Evolutionary conservation across 2,888 invertebrate genomes (phyloP), one percentile per base, ranked within the genome.

Genomic region (Autographa pulchrina): DNA sequence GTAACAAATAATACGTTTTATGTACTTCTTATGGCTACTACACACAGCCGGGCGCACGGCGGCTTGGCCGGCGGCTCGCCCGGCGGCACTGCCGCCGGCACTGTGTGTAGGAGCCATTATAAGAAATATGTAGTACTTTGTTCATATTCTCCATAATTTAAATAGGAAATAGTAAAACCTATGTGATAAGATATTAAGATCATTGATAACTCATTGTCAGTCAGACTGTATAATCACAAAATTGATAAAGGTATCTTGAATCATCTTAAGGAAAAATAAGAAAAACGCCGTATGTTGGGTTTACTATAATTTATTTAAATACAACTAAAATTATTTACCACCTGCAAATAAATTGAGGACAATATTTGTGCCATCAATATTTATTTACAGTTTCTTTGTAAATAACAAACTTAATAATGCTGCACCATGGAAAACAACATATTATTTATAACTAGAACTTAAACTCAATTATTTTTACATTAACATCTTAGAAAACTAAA

Each of bases 201-300:
- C 8, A 20, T 25, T 25, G 54, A 56, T 25, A 56, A 56, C 20
- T 25, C 20, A 56, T 7, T 25, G 31, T 73, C 54, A 52, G 54
- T 69, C 14, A 54, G 25, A 31, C 64, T 65, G 54, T 52, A 35
- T 38, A n/a, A 60, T 81, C 66, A 72, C 60, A 43, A 62, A 61
- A 11, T 14, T 64, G 78, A 80, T 81, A 70, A 64, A 59, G 65
- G 1, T 60, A 72, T 67, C 59, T 68, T 31, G n/a, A 56, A 9
- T 62, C 70, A 73, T 74, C 71, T 58, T 25, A 41, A 9, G 56
- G 41, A 54, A 9, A 25, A 56, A 56, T 25, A 62, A 35, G 16
- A 14, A 63, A 11, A 67, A 77, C 62, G n/a, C 60, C 78, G 1
- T 38, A 59, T 72, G 61, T 65, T 68, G 65, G 54, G 56, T 62